Evolutionary conservation across 2,797 vertebrate species (phyloP).

Genomic region (Mormyrus proboscirostris): DNA sequence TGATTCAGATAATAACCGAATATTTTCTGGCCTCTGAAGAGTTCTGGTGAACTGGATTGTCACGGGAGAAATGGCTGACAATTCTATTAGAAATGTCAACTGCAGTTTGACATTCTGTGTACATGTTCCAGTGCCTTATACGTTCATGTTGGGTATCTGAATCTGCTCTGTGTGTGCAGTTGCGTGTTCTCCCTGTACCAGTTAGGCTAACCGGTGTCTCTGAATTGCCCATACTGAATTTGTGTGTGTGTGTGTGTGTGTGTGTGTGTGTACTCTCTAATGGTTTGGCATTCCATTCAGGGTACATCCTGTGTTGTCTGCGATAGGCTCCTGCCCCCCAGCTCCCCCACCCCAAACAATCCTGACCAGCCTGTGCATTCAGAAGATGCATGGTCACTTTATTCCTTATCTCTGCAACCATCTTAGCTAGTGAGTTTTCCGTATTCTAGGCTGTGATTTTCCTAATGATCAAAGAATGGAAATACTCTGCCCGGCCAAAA

Average conservation of each 20-base stretch:
- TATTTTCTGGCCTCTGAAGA: background rate
- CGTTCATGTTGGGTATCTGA: background rate
- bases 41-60: background rate
- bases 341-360: background rate
- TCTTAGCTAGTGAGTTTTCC: background rate
- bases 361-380: background rate
- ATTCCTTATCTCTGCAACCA: background rate
- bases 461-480: background rate
- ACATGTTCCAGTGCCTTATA: background rate
- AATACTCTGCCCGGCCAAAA: background rate
- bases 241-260: background rate
- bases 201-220: background rate
- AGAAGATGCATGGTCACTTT: background rate
- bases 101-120: background rate
- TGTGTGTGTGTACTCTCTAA: background rate
- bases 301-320: background rate
- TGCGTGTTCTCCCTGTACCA: background rate
- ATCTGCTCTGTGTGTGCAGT: background rate
- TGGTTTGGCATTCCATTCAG: background rate
- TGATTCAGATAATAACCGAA: background rate
- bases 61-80: background rate
- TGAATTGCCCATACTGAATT: background rate
- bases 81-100: background rate
- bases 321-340: background rate
- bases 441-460: background rate